These are phyloP conservation scores for Emesis russula DNA, from an alignment of 2,888 invertebrate genomes.

Conservation along the genomic window DNA sequence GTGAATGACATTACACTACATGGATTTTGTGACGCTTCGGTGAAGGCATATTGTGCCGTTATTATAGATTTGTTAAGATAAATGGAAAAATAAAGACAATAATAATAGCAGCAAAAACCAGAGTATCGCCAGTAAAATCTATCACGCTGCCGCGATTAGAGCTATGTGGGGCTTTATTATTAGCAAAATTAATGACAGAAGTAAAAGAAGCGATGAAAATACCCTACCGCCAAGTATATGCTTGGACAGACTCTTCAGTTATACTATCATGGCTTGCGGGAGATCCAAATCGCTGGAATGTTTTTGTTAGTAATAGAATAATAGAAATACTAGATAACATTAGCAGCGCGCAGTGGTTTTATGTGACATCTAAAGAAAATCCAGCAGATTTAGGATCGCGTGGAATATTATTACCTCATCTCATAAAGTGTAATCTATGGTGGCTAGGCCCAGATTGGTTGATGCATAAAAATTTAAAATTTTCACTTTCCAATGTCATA, in stretches of 20 bases:
- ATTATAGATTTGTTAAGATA: slow-evolving; percentile 6
- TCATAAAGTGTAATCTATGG: neutral
- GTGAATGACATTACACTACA: slow-evolving; percentile 36
- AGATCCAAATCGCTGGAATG: slow-evolving; percentile 4
- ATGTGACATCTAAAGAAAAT: neutral
- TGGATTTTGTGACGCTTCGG: slow-evolving; percentile 61
- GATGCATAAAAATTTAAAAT: neutral
- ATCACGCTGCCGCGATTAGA: slow-evolving; percentile 53
- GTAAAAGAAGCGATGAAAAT: slow-evolving; percentile 2
- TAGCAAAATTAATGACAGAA: neutral
- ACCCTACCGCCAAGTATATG: neutral
- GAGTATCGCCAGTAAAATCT: slow-evolving; percentile 28
- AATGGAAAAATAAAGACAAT: slow-evolving; percentile 12
- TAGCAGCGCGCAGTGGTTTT: slow-evolving; percentile 1
- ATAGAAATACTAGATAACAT: slow-evolving; percentile 4
- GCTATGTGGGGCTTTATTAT: slow-evolving; percentile 34
- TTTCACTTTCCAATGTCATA: neutral
- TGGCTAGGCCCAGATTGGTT: neutral
- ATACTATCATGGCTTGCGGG: slow-evolving; percentile 1
- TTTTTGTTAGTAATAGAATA: neutral
- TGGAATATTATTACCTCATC: neutral
- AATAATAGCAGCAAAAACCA: slow-evolving; percentile 38
- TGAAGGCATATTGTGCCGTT: slow-evolving; percentile 40
- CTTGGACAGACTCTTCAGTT: neutral
- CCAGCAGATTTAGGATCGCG: neutral